phyloP scores from a whole-genome alignment of 2,888 invertebrate species.

The Oscheius sp. region DNA sequence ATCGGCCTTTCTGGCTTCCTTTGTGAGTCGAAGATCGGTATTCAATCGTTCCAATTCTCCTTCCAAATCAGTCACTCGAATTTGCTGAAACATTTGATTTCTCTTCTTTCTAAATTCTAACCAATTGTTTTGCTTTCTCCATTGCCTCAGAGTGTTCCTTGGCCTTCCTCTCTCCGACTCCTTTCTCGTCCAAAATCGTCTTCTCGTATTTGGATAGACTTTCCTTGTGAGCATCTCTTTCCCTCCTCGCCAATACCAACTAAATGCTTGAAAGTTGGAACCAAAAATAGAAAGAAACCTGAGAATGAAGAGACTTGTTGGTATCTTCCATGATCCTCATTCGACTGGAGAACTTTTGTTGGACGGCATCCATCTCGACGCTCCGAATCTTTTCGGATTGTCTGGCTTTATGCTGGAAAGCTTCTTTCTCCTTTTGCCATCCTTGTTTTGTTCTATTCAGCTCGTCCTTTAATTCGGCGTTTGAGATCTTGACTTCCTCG shows the following conservation, averaged over 20 bases:
- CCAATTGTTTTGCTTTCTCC: constrained; percentile 48
- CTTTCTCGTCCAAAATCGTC: constrained; percentile 56
- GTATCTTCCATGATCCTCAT: constrained; percentile 70
- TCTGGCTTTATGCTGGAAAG: constrained; percentile 63
- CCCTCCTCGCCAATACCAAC: constrained; percentile 66
- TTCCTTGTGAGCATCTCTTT: constrained; percentile 66
- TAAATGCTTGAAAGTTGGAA: constrained; percentile 34
- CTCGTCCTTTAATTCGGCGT: constrained; percentile 63
- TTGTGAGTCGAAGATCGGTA: constrained; percentile 61
- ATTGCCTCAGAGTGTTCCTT: constrained; percentile 41
- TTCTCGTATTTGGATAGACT: constrained; percentile 55
- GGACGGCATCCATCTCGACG: constrained; percentile 68
- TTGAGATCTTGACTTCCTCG: constrained; percentile 57
- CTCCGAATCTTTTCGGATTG: constrained; percentile 67
- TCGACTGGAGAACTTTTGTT: constrained; percentile 68
- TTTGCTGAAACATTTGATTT: constrained; percentile 18
- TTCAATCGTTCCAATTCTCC: constrained; percentile 79
- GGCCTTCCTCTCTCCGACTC: constrained; percentile 44
- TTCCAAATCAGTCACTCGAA: constrained; percentile 80
- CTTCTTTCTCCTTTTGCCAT: constrained; percentile 63
- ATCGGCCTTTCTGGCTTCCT: constrained; percentile 65
- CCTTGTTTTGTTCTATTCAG: constrained; percentile 51
- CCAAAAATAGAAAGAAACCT: constrained; percentile 41
- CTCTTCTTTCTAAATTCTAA: constrained; percentile 29
- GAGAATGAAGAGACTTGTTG: constrained; percentile 67